Evolutionary conservation across 2,797 vertebrate genomes (phyloP), one percentile per base, ranked within the genome.

Genomic region (Enteromius paludinosus): DNA sequence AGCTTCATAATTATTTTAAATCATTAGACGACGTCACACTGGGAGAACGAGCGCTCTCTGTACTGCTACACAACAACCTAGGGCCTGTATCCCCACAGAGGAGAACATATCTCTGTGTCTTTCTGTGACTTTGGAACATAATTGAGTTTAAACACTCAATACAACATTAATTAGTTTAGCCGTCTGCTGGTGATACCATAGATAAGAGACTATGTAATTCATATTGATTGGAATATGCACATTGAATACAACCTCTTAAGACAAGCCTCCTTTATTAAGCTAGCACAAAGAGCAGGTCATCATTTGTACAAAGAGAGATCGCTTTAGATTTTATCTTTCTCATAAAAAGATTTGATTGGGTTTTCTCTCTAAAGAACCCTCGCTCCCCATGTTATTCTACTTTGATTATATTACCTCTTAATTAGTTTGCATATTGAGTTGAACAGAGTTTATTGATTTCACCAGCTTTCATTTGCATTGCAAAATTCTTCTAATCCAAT

Each of bases 221-320:
- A 95, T 94, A 95, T 95, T 94, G 94, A 95, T 95, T 95, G 93
- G 94, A 95, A 95, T 95, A 95, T 95, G 94, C 94, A 95, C 94
- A 95, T 94, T 94, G 94, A 94, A 93, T 90, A 92, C 92, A 94
- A 94, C 93, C 94, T 95, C 93, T 93, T 94, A 94, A 95, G 93
- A 95, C 94, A 95, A 95, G 94, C 92, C 94, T 93, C 93, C 92
- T 93, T 94, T 95, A 95, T 95, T 95, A 95, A 94, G 94, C 92
- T 89, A 92, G 94, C 93, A 95, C 94, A 95, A 95, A 95, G 94
- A 92, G 90, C 83, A 93, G 93, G 93, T 94, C 94, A 93, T 95
- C 95, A 93, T 94, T 94, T 86, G 91, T 92, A 93, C 94, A 94
- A 95, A 94, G 94, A 94, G 90, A 94, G 93, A 95, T 95, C 94